phyloP scores from a whole-genome alignment of 2,797 vertebrate species.

The Ctenosaura bakeri region DNA sequence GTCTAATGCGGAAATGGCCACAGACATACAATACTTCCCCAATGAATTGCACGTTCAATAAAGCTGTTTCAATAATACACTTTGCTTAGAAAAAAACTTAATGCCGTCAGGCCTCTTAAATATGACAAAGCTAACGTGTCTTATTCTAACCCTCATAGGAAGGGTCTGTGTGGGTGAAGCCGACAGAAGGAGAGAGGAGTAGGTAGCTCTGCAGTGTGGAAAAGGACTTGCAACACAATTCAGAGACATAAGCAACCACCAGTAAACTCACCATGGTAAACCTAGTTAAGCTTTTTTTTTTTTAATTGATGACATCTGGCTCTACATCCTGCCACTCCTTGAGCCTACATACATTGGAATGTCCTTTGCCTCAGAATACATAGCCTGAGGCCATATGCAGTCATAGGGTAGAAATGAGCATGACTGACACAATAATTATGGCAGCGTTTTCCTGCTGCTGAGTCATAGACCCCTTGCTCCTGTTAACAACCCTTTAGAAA shows the following conservation, averaged over 20 bases:
- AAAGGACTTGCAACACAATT: not conserved
- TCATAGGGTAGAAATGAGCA: slow-evolving; percentile 45
- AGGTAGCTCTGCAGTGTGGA: not conserved
- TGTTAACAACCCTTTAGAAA: slow-evolving; percentile 3
- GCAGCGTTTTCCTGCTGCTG: slow-evolving; percentile 3
- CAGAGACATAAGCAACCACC: not conserved
- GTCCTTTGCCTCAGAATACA: slow-evolving; percentile 47
- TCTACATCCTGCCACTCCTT: slow-evolving; percentile 64
- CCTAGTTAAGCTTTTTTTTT: not conserved
- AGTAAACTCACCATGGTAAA: slow-evolving; percentile 6
- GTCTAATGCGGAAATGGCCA: too few species aligned
- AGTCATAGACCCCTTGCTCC: slow-evolving; percentile 42
- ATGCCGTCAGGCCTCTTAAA: too few species aligned
- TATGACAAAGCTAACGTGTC: too few species aligned
- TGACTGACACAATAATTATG: slow-evolving; percentile 29
- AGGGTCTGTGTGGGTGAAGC: not conserved
- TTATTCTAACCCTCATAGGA: not conserved
- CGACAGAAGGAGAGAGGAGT: not conserved
- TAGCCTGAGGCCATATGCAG: slow-evolving; percentile 1
- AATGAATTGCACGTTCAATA: too few species aligned
- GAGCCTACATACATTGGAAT: slow-evolving; percentile 40
- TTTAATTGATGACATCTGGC: slow-evolving; percentile 4
- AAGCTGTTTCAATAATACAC: too few species aligned
- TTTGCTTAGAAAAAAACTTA: too few species aligned
- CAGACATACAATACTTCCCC: too few species aligned